A percentile compares a stretch with the other conserved stretches of the same genome.
phyloP scores from a whole-genome alignment of 2,888 invertebrate species.

The Nebria brevicollis region DNA sequence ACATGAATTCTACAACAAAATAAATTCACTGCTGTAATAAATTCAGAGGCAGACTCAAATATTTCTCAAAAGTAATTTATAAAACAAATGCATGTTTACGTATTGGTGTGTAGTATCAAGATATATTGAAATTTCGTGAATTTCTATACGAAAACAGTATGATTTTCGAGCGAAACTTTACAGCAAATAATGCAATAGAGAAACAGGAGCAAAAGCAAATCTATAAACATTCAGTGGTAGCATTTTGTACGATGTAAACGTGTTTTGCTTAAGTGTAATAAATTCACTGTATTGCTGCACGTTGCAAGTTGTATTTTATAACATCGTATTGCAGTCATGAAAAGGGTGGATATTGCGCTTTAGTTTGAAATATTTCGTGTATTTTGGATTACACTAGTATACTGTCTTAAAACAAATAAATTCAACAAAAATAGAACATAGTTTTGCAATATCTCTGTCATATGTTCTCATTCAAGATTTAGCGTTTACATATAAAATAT shows the following conservation, averaged over 20 bases:
- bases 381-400: neutral
- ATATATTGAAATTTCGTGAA: neutral
- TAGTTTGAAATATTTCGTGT: neutral
- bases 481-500: neutral
- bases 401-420: slow-evolving; percentile 4
- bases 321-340: neutral
- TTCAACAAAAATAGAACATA: neutral
- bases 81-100: neutral
- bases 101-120: neutral
- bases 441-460: neutral
- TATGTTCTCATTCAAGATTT: neutral
- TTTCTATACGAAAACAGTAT: slow-evolving; percentile 6
- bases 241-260: slow-evolving; percentile 2
- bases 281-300: slow-evolving; percentile 2
- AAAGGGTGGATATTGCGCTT: neutral
- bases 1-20: neutral
- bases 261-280: slow-evolving; percentile 5
- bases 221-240: neutral
- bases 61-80: no score
- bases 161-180: neutral
- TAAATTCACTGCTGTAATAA: no score
- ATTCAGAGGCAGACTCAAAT: no score
- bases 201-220: slow-evolving; percentile 8
- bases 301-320: slow-evolving; percentile 7
- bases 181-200: slow-evolving; percentile 19